A percentile compares a stretch with the other conserved stretches of the same genome.
phyloP scores from a whole-genome alignment of 2,888 invertebrate genomes.

The Eupithecia subumbrata region DNA sequence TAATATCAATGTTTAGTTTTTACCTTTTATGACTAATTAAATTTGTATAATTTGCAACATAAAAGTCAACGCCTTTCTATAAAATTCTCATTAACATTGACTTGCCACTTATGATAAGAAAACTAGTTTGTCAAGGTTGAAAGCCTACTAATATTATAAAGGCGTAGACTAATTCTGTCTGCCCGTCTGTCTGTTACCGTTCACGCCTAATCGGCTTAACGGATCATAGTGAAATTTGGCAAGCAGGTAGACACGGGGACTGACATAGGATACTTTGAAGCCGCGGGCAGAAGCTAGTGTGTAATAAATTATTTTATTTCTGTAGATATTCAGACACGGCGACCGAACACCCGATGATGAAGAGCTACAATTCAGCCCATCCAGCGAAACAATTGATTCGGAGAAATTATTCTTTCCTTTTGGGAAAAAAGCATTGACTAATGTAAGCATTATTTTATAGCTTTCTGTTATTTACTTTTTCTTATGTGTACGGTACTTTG shows the following conservation, averaged over 20 bases:
- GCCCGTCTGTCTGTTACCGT: neutral
- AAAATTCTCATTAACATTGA: neutral
- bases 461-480: neutral
- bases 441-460: constrained; percentile 72
- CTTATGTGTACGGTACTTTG: neutral
- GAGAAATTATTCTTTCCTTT: constrained; percentile 81
- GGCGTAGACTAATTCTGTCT: neutral
- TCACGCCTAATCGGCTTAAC: neutral
- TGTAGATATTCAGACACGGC: constrained; percentile 88
- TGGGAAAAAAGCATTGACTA: constrained; percentile 86
- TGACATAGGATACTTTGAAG: neutral
- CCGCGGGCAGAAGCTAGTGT: neutral
- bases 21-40: neutral
- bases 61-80: neutral
- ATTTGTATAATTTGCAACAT: neutral
- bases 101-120: neutral
- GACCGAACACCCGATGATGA: constrained; percentile 87
- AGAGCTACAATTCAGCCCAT: constrained; percentile 80
- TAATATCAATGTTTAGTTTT: neutral
- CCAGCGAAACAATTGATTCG: constrained; percentile 65
- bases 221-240: neutral
- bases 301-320: neutral
- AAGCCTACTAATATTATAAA: neutral
- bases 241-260: neutral
- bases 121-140: neutral